Evolutionary conservation across 2,888 invertebrate species (phyloP).

Genomic region (Boloria euphrosyne): DNA sequence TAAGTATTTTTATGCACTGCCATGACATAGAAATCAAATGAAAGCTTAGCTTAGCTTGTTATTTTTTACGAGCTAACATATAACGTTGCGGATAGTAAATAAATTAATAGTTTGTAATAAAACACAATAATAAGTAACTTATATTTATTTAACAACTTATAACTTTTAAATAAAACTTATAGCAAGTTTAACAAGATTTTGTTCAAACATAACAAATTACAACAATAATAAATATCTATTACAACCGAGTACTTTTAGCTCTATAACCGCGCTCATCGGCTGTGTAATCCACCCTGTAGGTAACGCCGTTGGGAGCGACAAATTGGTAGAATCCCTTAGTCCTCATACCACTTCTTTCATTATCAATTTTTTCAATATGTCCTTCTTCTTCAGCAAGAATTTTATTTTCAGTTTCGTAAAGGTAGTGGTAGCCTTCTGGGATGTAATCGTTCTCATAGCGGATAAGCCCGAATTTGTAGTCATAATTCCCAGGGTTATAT

Average conservation of each 20-base stretch:
- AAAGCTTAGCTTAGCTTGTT: too few species aligned
- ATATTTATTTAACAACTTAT: background rate
- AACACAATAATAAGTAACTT: too few species aligned
- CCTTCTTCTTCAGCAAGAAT: constrained; percentile 74
- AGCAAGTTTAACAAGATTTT: constrained; percentile 24
- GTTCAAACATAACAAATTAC: background rate
- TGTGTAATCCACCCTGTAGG: constrained; percentile 74
- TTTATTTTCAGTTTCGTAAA: constrained; percentile 75
- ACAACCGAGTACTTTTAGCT: constrained; percentile 62
- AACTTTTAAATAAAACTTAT: constrained; percentile 24
- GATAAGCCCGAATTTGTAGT: constrained; percentile 71
- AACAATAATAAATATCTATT: constrained; percentile 45
- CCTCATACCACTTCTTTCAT: constrained; percentile 52
- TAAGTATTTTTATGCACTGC: too few species aligned
- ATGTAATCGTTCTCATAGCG: constrained; percentile 63
- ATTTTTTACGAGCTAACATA: too few species aligned
- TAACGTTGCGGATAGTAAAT: too few species aligned
- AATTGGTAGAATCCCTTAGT: constrained; percentile 72
- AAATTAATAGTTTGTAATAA: too few species aligned
- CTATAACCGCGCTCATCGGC: constrained; percentile 73
- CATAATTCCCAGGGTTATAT: constrained; percentile 39
- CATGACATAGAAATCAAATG: too few species aligned
- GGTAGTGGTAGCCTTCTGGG: constrained; percentile 72
- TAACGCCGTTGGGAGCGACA: constrained; percentile 65
- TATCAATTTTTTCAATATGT: constrained; percentile 59